Conservation (phyloP, 2,797 vertebrate genomes). For the Pipistrellus pipistrellus region DNA sequence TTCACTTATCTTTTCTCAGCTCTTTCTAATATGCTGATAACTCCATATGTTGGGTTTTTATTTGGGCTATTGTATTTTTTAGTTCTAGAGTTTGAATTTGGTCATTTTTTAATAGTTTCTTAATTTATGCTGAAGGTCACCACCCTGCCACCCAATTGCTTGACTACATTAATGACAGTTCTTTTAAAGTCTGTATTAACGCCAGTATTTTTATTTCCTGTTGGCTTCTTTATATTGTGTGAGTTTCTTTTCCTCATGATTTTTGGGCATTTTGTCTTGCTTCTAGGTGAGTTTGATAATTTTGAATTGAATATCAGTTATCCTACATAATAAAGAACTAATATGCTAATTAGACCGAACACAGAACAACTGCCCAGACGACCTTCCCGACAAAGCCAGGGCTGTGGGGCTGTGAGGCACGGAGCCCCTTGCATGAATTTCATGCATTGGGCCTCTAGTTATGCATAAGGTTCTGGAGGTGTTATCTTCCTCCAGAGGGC, state of each 20-base stretch:
- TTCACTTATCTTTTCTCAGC: background rate
- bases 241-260: background rate
- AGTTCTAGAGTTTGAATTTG: background rate
- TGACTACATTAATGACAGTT: background rate
- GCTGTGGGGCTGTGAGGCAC: too few species aligned
- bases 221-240: background rate
- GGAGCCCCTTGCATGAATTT: too few species aligned
- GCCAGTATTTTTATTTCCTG: background rate
- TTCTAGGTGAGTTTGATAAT: background rate
- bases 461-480: background rate
- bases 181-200: background rate
- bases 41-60: background rate
- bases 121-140: background rate
- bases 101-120: background rate
- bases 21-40: background rate
- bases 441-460: too few species aligned
- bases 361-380: too few species aligned
- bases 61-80: background rate
- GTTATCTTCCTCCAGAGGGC: constrained; percentile 16
- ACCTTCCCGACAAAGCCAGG: accelerated
- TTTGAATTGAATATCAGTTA: background rate
- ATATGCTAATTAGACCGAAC: too few species aligned
- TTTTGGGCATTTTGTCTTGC: background rate
- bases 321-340: too few species aligned
- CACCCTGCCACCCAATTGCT: background rate